A percentile compares a stretch with the other conserved stretches of the same genome.
Conservation (phyloP, 2,888 invertebrate genomes). For the Tiphia femorata region DNA sequence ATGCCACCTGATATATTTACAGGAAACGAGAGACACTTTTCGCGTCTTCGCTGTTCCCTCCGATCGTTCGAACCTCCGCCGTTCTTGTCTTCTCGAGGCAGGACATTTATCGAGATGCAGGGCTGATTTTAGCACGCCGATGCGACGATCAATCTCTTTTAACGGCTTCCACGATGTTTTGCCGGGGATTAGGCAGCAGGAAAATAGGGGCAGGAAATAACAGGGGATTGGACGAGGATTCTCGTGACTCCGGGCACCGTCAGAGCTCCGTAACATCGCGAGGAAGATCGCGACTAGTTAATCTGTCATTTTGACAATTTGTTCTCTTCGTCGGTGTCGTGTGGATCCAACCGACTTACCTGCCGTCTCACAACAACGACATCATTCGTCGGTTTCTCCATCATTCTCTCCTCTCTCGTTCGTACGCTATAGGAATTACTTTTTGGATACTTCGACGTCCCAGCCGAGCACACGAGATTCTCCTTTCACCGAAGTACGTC, state of each 20-base stretch:
- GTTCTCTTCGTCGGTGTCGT: slow-evolving; percentile 18
- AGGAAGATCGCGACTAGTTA: slow-evolving; percentile 54
- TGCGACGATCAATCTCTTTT: slow-evolving; percentile 62
- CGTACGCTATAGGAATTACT: too few relatives aligned
- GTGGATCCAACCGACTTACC: too few relatives aligned
- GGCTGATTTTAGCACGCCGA: too few relatives aligned
- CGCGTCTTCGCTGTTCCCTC: too few relatives aligned
- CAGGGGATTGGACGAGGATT: too few relatives aligned
- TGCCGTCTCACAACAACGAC: not conserved
- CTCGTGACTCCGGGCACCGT: slow-evolving; percentile 15
- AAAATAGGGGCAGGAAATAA: too few relatives aligned
- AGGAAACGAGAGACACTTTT: slow-evolving; percentile 18
- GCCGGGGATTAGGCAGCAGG: slow-evolving; percentile 46
- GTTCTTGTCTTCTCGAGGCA: slow-evolving; percentile 6
- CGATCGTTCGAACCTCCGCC: too few relatives aligned
- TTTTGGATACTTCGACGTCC: too few relatives aligned
- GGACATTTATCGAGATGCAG: slow-evolving; percentile 13
- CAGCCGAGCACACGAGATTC: too few relatives aligned
- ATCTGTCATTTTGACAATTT: slow-evolving; percentile 53
- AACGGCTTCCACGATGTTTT: slow-evolving; percentile 53
- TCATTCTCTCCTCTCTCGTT: slow-evolving; percentile 9
- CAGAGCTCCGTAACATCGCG: slow-evolving; percentile 26
- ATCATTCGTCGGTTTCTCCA: not conserved
- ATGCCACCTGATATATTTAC: slow-evolving; percentile 52
- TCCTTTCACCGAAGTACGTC: too few relatives aligned